Percentiles rank a stretch among this genome's conserved stretches.
These are phyloP conservation scores for Laticauda colubrina DNA, from an alignment of 2,113 vertebrate species.

Conservation along the genomic window DNA sequence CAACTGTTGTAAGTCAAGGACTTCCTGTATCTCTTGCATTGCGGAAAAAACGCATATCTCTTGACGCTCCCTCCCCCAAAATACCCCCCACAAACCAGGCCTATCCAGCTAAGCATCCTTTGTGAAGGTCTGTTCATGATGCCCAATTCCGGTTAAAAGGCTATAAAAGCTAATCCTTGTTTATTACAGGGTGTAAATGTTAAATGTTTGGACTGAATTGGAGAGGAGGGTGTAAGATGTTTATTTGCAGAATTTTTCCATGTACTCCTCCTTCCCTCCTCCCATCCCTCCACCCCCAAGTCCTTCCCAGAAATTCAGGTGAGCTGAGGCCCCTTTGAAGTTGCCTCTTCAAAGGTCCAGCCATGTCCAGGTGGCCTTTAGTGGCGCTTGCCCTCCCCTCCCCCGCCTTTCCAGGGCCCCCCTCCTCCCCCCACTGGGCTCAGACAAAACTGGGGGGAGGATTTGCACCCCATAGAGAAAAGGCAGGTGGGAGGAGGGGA, in stretches of 20 bases:
- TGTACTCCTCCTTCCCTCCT: too few relatives aligned
- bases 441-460: not conserved
- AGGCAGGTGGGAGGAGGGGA: too few relatives aligned
- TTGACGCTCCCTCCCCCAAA: not conserved
- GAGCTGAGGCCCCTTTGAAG: constrained; percentile 5
- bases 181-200: not conserved
- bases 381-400: not conserved
- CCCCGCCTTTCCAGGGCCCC: not conserved
- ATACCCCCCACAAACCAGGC: not conserved
- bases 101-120: not conserved
- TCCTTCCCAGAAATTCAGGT: not conserved
- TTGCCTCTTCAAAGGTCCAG: not conserved
- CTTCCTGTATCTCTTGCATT: not conserved
- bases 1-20: not conserved
- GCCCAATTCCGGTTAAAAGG: not conserved
- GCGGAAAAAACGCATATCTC: not conserved
- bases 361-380: not conserved
- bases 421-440: not conserved
- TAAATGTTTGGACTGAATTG: not conserved
- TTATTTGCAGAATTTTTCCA: not conserved
- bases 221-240: not conserved
- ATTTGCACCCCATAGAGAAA: not conserved
- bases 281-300: not conserved
- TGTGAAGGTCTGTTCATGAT: not conserved
- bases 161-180: not conserved